Evolutionary conservation across 35 echinoderm and acorn worm species (phyloP).

Genomic region (Anneissia japonica): DNA sequence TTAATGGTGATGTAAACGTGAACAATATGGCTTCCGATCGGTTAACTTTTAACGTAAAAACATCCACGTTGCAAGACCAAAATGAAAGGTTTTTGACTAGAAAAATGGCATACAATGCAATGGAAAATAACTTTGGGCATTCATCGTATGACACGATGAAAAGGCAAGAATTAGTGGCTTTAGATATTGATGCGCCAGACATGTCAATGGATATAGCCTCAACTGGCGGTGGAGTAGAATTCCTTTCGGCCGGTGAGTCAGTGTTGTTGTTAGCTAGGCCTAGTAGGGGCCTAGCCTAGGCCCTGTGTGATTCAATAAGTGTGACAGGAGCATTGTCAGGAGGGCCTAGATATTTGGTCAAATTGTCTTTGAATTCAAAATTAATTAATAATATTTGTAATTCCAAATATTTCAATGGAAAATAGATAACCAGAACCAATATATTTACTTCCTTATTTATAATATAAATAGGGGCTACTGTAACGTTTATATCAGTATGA

Average conservation of each 20-base stretch:
- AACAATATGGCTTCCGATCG: slow-evolving; percentile 37
- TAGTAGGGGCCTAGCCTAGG: not conserved
- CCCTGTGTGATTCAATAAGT: too few species aligned
- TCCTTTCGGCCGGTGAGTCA: not conserved
- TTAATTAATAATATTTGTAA: too few species aligned
- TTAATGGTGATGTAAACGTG: not conserved
- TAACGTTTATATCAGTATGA: too few species aligned
- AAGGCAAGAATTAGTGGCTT: not conserved
- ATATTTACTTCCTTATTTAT: too few species aligned
- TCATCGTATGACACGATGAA: not conserved
- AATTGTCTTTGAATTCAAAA: too few species aligned
- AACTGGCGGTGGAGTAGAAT: not conserved
- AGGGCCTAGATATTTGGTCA: too few species aligned
- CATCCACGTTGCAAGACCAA: slow-evolving; percentile 47
- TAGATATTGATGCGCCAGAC: slow-evolving; percentile 52
- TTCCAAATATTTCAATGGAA: too few species aligned
- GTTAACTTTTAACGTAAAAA: slow-evolving; percentile 13
- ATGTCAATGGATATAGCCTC: slow-evolving; percentile 51
- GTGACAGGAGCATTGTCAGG: too few species aligned
- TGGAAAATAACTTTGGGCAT: not conserved
- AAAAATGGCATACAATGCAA: slow-evolving; percentile 2
- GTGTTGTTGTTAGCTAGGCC: not conserved
- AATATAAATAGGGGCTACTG: too few species aligned
- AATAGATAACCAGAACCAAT: too few species aligned
- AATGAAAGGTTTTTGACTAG: slow-evolving; percentile 31